Conservation (phyloP, 2,888 invertebrate species). For the Liposcelis brunnea region DNA sequence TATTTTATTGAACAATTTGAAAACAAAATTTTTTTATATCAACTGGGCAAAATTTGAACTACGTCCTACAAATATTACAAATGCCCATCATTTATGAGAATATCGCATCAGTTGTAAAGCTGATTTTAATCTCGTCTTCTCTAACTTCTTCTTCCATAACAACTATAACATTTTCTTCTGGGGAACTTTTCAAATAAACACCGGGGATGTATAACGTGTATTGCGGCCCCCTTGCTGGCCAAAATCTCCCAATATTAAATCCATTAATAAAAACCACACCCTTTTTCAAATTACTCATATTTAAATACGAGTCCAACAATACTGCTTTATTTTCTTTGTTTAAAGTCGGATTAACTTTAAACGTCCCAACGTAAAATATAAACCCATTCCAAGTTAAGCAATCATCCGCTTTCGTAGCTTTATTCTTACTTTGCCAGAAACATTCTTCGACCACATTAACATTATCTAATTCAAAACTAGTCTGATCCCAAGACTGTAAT, state of each 20-base stretch:
- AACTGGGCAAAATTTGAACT: no score
- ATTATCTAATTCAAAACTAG: slow-evolving; percentile 31
- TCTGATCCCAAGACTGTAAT: slow-evolving; percentile 46
- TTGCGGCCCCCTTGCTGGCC: slow-evolving; percentile 20
- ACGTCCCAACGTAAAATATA: background rate
- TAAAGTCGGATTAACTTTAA: background rate
- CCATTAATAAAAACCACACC: slow-evolving; percentile 21
- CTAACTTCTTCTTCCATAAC: slow-evolving; percentile 16
- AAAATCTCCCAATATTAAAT: slow-evolving; percentile 20
- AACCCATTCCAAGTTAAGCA: background rate
- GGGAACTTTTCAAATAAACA: slow-evolving; percentile 16
- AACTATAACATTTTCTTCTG: slow-evolving; percentile 17
- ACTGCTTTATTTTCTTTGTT: background rate
- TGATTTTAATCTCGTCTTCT: no score
- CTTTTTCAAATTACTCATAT: slow-evolving; percentile 14
- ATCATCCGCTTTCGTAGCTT: background rate
- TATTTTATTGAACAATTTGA: no score
- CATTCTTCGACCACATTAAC: slow-evolving; percentile 14
- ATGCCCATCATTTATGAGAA: no score
- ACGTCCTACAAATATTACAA: no score
- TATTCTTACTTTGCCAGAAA: background rate
- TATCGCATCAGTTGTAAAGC: no score
- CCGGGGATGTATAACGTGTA: slow-evolving; percentile 20
- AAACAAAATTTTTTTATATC: no score
- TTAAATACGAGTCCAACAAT: slow-evolving; percentile 1